phyloP scores from a whole-genome alignment of 2,888 invertebrate species.

The Papilio gigon region DNA sequence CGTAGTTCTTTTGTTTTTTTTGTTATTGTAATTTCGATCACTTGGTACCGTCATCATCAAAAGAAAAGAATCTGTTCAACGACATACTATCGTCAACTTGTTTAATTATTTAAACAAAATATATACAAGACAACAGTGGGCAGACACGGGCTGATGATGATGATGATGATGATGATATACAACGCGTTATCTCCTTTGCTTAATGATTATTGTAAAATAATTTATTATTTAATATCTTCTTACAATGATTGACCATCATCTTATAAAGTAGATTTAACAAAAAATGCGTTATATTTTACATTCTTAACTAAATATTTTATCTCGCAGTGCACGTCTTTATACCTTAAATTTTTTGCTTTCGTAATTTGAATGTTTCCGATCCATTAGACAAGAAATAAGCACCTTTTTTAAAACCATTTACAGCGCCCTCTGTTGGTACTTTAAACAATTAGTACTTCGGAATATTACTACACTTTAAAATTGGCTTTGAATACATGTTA shows the following conservation, averaged over 20 bases:
- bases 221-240: no score
- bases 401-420: slow-evolving; percentile 27
- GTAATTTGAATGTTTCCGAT: slow-evolving; percentile 21
- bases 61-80: neutral
- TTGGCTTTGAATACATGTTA: no score
- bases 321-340: neutral
- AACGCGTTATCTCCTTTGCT: no score
- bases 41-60: neutral
- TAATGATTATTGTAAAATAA: neutral
- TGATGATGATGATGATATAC: no score
- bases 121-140: no score
- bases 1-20: neutral
- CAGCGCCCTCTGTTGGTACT: slow-evolving; percentile 4
- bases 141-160: no score
- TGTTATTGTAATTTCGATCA: neutral
- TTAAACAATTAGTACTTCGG: slow-evolving; percentile 20
- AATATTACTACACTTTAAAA: slow-evolving; percentile 4
- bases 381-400: slow-evolving; percentile 36
- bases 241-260: neutral
- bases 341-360: slow-evolving; percentile 13
- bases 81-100: neutral
- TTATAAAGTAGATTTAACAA: no score
- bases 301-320: neutral
- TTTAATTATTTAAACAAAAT: no score
- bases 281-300: neutral